These are phyloP conservation scores for Blastobasis adustella DNA, from an alignment of 2,888 invertebrate species.

Conservation along the genomic window DNA sequence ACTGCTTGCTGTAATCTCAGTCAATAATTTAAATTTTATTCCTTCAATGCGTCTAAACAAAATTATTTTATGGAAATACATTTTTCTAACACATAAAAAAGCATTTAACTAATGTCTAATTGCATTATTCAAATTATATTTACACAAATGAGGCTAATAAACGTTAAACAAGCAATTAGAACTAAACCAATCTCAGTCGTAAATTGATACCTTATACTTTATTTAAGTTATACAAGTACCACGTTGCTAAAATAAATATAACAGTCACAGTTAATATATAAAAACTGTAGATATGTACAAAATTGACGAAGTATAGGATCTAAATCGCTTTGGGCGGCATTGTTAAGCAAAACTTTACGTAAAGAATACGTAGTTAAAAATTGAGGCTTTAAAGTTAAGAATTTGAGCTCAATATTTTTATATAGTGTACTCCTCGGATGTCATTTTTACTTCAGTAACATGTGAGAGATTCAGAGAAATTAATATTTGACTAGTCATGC, in stretches of 20 bases:
- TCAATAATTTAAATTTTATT: not conserved
- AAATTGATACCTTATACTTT: not conserved
- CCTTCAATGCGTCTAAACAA: constrained; percentile 35
- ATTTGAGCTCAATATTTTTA: not conserved
- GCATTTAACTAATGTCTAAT: constrained; percentile 46
- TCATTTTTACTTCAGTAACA: not conserved
- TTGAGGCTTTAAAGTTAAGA: not conserved
- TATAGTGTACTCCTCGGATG: not conserved
- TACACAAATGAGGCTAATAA: constrained; percentile 7
- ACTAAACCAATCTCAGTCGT: no score
- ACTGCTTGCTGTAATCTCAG: not conserved
- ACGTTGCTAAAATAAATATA: not conserved
- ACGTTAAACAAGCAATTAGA: not conserved
- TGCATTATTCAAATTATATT: constrained; percentile 27
- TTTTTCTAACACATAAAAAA: constrained; percentile 46
- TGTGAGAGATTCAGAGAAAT: not conserved
- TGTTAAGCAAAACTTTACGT: constrained; percentile 6
- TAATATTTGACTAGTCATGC: constrained; percentile 32
- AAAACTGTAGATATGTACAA: constrained; percentile 16
- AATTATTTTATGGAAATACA: constrained; percentile 33
- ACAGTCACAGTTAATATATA: constrained; percentile 2
- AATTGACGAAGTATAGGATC: constrained; percentile 15
- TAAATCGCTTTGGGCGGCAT: not conserved
- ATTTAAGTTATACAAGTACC: not conserved
- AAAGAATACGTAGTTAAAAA: no score